Evolutionary conservation across 2,113 vertebrate genomes (phyloP).

Genomic region (Malurus elegans): DNA sequence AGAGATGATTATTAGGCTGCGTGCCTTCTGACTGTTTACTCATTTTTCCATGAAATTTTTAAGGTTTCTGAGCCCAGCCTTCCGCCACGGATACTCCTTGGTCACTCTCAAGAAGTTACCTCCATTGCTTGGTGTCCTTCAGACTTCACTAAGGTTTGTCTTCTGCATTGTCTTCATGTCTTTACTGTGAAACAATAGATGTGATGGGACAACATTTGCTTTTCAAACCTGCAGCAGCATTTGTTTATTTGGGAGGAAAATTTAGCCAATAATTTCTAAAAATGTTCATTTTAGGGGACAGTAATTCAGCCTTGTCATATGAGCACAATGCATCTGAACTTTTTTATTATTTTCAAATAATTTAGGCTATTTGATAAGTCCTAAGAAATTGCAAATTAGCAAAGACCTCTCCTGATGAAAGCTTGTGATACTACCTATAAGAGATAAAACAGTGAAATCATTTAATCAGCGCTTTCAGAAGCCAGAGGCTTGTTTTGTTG

Average conservation of each 20-base stretch:
- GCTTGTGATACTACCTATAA: neutral
- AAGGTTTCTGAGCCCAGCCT: constrained; percentile 84
- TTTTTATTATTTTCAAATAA: neutral
- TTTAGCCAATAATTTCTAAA: neutral
- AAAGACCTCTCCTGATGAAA: neutral
- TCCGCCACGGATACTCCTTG: constrained; percentile 84
- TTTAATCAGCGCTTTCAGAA: neutral
- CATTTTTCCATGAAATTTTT: neutral
- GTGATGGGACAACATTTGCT: neutral
- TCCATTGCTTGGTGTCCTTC: constrained; percentile 93
- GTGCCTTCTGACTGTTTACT: neutral
- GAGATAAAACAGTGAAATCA: neutral
- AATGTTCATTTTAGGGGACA: neutral
- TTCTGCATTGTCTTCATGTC: neutral
- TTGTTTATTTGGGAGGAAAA: neutral
- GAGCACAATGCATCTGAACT: neutral
- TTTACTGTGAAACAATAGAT: neutral
- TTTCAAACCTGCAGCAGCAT: neutral
- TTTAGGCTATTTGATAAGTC: neutral
- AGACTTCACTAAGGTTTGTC: constrained; percentile 92
- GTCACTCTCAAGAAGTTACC: constrained; percentile 93
- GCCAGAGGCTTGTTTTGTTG: neutral
- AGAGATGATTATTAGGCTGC: neutral
- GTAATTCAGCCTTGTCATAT: neutral
- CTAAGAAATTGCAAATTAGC: neutral